Evolutionary conservation across 2,888 invertebrate genomes (phyloP), one percentile per base, ranked within the genome.

Genomic region (Pteria penguin): DNA sequence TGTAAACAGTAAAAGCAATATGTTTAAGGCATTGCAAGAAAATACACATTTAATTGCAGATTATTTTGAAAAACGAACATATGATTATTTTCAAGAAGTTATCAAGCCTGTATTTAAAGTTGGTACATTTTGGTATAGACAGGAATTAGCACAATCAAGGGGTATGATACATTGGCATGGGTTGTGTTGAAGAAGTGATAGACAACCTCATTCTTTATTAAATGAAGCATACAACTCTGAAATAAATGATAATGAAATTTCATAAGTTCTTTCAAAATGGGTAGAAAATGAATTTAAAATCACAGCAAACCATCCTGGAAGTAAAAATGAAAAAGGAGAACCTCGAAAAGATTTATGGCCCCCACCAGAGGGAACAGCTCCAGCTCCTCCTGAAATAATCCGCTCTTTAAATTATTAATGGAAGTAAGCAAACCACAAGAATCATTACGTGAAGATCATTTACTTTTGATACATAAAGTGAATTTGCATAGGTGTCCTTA

Each of bases 91-190:
- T 67, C 29, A 72, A 31, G 52, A 78, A 2, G 83, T 84, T n/a
- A 84, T 84, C 81, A 58, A 45, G 8, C 81, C 82, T 45, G 77
- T 80, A 1, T 85, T 85, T 81, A 76, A 75, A 11, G 82, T 84
- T 27, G 66, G 78, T 52, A 52, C 79, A 2, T 84, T 65, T 33
- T 85, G 85, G 85, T 84, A 81, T 55, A n/a, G 84, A 24, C 76
- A 81, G 69, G 81, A 82, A 69, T 83, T 83, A 75, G 81, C 82
- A 1, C 81, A 84, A 61, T 83, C 84, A 14, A 61, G 83, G 32
- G 81, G 80, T 2, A 81, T 84, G 83, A 60, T 82, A 22, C 82
- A 82, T 60, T 82, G 78, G 82, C 82, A 83, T 80, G 83, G 85
- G 52, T 58, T 85, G 2, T 84, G 79, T 54, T 84, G 82, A 84